A percentile compares a stretch with the other conserved stretches of the same genome.
These are phyloP conservation scores for Lagopus leucura DNA, from an alignment of 2,113 vertebrate genomes.

Conservation along the genomic window DNA sequence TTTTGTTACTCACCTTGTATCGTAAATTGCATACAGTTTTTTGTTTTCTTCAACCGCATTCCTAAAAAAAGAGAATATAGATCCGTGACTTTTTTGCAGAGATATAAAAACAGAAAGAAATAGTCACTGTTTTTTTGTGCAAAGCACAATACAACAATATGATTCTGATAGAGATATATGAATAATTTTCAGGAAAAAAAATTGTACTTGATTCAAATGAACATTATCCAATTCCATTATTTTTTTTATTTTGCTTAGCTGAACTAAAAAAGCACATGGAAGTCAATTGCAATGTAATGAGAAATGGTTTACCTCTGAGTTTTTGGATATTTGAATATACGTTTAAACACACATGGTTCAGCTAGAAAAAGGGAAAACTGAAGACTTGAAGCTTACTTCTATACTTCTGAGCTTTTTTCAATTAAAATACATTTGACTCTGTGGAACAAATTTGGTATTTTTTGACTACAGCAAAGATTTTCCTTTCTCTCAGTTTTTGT, in stretches of 20 bases:
- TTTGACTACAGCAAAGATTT: background rate
- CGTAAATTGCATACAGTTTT: conserved; percentile 92
- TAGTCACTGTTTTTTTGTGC: conserved; percentile 19
- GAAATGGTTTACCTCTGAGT: background rate
- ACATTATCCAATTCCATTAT: background rate
- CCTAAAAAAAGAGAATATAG: conserved; percentile 80
- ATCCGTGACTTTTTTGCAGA: conserved; percentile 40
- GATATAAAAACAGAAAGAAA: conserved; percentile 41
- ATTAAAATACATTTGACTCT: background rate
- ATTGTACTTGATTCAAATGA: background rate
- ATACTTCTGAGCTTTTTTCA: background rate
- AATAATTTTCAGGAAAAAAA: conserved; percentile 7
- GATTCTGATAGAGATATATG: background rate
- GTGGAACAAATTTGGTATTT: background rate
- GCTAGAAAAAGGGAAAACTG: background rate
- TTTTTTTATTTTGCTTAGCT: background rate
- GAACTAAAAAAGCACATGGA: background rate
- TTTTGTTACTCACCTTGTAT: conserved; percentile 86
- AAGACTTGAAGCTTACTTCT: background rate
- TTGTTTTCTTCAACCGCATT: conserved; percentile 93
- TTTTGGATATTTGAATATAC: background rate
- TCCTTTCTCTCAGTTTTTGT: too few relatives aligned
- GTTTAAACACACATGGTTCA: background rate
- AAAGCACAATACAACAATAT: conserved; percentile 9
- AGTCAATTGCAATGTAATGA: background rate